These are phyloP conservation scores for Leptoteleia sp. DNA, from an alignment of 1,140 invertebrate species.

Conservation along the genomic window DNA sequence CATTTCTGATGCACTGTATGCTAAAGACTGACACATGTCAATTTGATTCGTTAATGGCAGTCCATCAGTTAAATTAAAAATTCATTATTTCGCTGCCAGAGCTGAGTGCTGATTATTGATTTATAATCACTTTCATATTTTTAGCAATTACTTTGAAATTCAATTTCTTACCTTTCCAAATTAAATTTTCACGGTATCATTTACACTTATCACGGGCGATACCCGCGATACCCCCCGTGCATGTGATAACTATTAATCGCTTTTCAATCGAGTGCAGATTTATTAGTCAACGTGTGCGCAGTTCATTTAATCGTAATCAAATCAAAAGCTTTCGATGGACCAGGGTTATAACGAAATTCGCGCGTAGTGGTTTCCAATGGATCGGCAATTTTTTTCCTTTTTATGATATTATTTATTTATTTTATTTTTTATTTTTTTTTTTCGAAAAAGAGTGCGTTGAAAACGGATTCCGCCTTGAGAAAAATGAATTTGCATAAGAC, in stretches of 20 bases:
- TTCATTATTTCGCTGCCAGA: conserved; percentile 17
- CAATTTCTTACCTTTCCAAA: conserved; percentile 18
- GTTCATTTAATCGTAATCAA: conserved; percentile 13
- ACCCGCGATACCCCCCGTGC: background rate
- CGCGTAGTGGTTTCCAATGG: too few species aligned
- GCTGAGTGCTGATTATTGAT: conserved; percentile 36
- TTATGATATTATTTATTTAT: too few species aligned
- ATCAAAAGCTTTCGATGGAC: conserved; percentile 4
- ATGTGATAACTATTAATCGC: conserved; percentile 8
- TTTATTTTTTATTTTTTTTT: too few species aligned
- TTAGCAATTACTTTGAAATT: conserved; percentile 23
- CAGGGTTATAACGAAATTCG: too few species aligned
- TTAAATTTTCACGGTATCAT: conserved; percentile 20
- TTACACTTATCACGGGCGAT: conserved; percentile 26
- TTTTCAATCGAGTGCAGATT: background rate
- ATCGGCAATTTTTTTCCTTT: too few species aligned
- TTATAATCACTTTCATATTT: conserved; percentile 35
- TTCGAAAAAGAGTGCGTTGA: background rate
- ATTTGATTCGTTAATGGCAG: conserved; percentile 6
- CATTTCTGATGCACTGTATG: conserved; percentile 1
- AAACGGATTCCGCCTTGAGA: conserved; percentile 13
- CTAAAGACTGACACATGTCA: conserved; percentile 22
- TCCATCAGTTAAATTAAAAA: conserved; percentile 33
- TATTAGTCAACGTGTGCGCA: too few species aligned
- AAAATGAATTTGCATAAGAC: conserved; percentile 38